Evolutionary conservation across 2,888 invertebrate genomes (phyloP).

Genomic region (Xanthia togata): DNA sequence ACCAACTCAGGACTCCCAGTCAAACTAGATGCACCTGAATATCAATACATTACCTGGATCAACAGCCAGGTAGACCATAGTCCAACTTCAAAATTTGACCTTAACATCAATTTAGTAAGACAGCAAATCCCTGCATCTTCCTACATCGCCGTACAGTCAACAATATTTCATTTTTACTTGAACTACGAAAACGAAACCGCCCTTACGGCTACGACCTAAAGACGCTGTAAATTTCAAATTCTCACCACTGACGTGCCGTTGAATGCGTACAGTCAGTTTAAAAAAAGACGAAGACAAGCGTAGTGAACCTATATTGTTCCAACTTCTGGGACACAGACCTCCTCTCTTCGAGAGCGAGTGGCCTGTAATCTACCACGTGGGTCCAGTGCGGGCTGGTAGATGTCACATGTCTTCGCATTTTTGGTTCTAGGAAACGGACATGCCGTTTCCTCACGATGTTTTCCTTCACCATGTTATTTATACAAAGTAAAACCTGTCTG

Average conservation of each 20-base stretch:
- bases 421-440: no score
- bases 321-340: no score
- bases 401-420: no score
- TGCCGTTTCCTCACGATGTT: no score
- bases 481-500: no score
- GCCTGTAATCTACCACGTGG: no score
- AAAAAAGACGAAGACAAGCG: not conserved
- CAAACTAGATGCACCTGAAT: not conserved
- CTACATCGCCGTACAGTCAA: not conserved
- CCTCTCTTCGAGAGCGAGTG: no score
- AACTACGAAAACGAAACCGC: not conserved
- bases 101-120: not conserved
- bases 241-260: not conserved
- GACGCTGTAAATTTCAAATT: no score
- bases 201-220: not conserved
- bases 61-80: not conserved
- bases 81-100: not conserved
- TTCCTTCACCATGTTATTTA: no score
- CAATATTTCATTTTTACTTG: not conserved
- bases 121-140: not conserved
- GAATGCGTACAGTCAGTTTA: not conserved
- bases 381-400: no score
- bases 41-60: not conserved
- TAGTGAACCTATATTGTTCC: no score
- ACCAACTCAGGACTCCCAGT: not conserved